Evolutionary conservation across 37 sponge, comb jelly and placozoan genomes (phyloP), one percentile per base, ranked within the genome.

Genomic region (Halichondria panicea): DNA sequence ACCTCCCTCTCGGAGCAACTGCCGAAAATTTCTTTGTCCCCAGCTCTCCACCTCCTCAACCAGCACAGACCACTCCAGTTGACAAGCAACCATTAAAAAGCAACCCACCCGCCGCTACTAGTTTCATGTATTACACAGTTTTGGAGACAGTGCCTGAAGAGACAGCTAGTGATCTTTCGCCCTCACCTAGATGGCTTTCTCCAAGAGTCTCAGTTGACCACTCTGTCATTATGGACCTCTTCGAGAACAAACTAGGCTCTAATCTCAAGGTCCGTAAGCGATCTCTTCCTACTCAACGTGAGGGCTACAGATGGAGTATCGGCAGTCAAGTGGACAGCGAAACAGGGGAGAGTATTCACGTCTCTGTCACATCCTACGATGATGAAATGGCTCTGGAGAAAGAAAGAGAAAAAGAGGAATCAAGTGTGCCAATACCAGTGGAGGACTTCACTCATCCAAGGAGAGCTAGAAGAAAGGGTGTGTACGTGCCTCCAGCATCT

Each of bases 121-220:
- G 37, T 55, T 12, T 24, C 22, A 24, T 41, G 36, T 34, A 70
- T 30, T 11, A 19, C 9, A 25, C 62, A 42, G 53, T 21, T 8
- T 66, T 91, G 55, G 92, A 91, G 25, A 81, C 92, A 37, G 92
- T 91, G 11, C 67, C 72, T 0, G 92, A 91, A 35, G 92, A 91
- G 55, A 91, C 92, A n/a, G 92, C 83, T 28, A 91, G 87, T 38
- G 85, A 91, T 40, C 63, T 91, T 28, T 91, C 92, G n/a, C 83
- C 92, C 0, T 76, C 78, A 13, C 92, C 92, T 1, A 52, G 87
- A 18, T 69, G 70, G 71, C 22, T 78, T 33, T 91, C 92, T n/a
- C 92, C 92, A 18, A 72, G 78, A 0, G 72, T 80, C 8, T 91
- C 92, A 37, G 63, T 91, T 46, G 85, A 84, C 45, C 81, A 80